These are phyloP conservation scores for Oenanthe oenanthe DNA, from an alignment of 2,113 vertebrate species.

Conservation along the genomic window DNA sequence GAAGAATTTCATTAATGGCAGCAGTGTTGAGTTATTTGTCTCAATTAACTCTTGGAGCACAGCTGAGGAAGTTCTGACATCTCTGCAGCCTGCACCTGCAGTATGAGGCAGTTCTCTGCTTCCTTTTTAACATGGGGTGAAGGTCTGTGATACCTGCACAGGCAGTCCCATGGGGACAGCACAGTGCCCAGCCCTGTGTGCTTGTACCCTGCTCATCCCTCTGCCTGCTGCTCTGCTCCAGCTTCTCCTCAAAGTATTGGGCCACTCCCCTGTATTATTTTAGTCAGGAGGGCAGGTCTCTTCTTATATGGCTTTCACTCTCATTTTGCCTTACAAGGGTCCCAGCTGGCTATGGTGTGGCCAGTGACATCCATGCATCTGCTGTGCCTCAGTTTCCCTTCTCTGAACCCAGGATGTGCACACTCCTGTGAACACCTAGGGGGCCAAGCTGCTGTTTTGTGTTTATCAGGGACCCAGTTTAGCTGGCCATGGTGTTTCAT, in stretches of 20 bases:
- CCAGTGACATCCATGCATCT: too few species aligned
- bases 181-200: fast-evolving
- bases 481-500: neutral
- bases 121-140: fast-evolving
- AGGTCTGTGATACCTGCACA: fast-evolving
- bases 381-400: neutral
- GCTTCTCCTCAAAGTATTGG: neutral
- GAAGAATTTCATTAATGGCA: constrained; percentile 71
- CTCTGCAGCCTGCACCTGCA: neutral
- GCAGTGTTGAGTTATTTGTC: constrained; percentile 70
- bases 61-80: constrained; percentile 57
- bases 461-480: neutral
- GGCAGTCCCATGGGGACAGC: neutral
- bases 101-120: neutral
- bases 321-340: neutral
- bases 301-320: neutral
- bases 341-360: neutral
- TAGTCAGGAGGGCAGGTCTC: neutral
- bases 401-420: neutral
- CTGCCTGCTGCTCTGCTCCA: neutral
- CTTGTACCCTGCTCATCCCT: neutral
- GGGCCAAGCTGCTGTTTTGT: neutral
- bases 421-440: neutral
- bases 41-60: constrained; percentile 67
- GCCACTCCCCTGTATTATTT: neutral